Evolutionary conservation across 2,797 vertebrate species (phyloP), one percentile per base, ranked within the genome.

Genomic region (Trichosurus vulpecula): DNA sequence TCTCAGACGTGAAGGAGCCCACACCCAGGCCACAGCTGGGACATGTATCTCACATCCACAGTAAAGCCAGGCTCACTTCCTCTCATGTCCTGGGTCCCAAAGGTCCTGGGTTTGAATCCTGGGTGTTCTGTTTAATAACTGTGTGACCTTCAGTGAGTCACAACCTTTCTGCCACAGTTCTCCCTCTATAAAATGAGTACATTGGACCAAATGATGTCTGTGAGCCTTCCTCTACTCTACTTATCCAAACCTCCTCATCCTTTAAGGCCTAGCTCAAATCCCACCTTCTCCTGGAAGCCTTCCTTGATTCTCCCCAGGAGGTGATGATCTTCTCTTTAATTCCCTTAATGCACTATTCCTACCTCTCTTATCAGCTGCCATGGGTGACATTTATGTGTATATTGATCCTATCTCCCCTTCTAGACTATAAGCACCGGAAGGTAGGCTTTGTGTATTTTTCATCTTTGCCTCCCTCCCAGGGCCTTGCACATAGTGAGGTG

Each of bases 1-100:
- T 53, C 94, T 93, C 81, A 41, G 93, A 58, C 6, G 0, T 93
- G 92, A 94, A 90, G 12, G 53, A 97, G 55, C 31, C 54, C 92
- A 92, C 54, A 47, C 47, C 25, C n/a, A 14, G 90, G 91, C n/a
- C 81, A n/a, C 1, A 56, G 55, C 66, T 41, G 13, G 93, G 58
- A 47, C n/a, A 52, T 4, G 4, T 1, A 2, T 4, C 0, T 35
- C 54, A 0, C 6, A 1, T 47, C 8, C 2, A 81, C n/a, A 74
- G 66, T 22, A 74, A 41, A 74, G 19, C 16, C 66, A 81, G 22
- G 3, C 41, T 87, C 10, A 0, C 25, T 87, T 41, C 66, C 66
- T 87, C 74, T 87, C 14, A 3, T 0, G 25, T 27, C n/a, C n/a
- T 19, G 10, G 22, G n/a, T n/a, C n/a, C 25, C 41, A 51, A 51